These are phyloP conservation scores for Pelodiscus sinensis DNA, from an alignment of 2,113 vertebrate species.

Conservation along the genomic window DNA sequence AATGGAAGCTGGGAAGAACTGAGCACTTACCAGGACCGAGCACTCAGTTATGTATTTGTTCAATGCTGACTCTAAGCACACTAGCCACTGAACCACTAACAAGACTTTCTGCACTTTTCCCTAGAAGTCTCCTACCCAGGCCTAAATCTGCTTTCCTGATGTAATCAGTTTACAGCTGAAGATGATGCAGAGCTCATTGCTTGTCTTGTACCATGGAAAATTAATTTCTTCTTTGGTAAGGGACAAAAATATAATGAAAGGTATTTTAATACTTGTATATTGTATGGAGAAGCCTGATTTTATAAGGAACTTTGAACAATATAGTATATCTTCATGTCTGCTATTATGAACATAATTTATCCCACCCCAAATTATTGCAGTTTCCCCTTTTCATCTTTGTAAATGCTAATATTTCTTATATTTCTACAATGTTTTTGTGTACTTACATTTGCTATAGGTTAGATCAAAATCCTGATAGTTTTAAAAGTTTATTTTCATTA, in stretches of 20 bases:
- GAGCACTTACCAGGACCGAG: background rate
- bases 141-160: background rate
- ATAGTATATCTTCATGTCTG: background rate
- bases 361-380: background rate
- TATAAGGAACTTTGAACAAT: background rate
- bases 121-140: background rate
- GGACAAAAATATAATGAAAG: background rate
- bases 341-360: background rate
- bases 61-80: background rate
- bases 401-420: background rate
- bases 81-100: background rate
- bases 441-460: conserved; percentile 42
- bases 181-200: background rate
- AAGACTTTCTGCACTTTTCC: background rate
- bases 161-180: background rate
- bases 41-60: background rate
- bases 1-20: background rate
- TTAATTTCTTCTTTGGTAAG: background rate
- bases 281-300: background rate
- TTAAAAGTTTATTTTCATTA: conserved; percentile 66
- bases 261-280: background rate
- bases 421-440: background rate
- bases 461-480: conserved; percentile 32
- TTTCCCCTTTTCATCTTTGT: background rate
- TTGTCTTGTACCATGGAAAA: background rate